phyloP scores from a whole-genome alignment of 2,113 vertebrate genomes.

The Natator depressus region DNA sequence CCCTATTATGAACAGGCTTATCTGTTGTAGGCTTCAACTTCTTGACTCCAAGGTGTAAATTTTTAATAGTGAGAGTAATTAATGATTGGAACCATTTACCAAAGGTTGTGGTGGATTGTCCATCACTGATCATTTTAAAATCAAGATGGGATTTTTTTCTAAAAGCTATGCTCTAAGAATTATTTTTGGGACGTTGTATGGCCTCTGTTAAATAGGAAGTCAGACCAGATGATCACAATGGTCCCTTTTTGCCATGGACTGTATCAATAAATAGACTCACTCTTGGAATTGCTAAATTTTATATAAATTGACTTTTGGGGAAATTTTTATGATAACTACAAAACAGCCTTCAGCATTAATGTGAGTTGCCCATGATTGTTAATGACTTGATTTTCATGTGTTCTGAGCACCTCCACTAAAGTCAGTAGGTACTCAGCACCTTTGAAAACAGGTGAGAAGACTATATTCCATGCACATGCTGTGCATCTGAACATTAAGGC shows the following conservation, averaged over 20 bases:
- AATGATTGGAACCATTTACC: not conserved
- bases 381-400: not conserved
- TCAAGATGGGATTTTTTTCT: not conserved
- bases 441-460: not conserved
- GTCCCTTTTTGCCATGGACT: not conserved
- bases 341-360: not conserved
- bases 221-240: not conserved
- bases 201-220: not conserved
- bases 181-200: not conserved
- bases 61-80: not conserved
- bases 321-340: not conserved
- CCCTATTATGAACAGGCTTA: not conserved
- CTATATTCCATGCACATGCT: accelerated
- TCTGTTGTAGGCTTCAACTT: constrained; percentile 21
- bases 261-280: not conserved
- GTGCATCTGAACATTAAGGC: not conserved
- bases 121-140: not conserved
- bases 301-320: not conserved
- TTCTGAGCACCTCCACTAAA: not conserved
- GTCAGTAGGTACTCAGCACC: not conserved
- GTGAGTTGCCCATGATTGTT: not conserved
- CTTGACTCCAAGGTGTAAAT: not conserved
- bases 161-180: not conserved
- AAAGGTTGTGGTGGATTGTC: not conserved
- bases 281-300: not conserved